Base-by-base conservation (phyloP, 2,888 invertebrate species). In the Amphipyra tragopoginis region DNA sequence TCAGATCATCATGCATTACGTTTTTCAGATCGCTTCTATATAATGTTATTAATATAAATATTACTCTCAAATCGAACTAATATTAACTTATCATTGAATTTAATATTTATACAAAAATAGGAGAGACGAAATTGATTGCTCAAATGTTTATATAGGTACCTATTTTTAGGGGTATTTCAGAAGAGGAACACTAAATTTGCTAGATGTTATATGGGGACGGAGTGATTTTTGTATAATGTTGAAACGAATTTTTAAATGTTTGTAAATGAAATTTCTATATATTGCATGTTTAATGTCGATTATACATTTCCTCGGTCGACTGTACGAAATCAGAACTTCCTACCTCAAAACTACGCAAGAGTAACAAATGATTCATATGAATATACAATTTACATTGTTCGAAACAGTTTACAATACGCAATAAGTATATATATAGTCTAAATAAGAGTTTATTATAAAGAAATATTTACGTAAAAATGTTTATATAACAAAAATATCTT, bases 41-140 rank as follows among this genome's bases (percentile, higher is more conserved):
- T 86, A 86, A 86, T 85, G 87, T 88, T 89, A 83, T 83, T 82
- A 83, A 80, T 80, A 83, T 81, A 81, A 86, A 86, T 85, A 79
- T 86, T 88, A 84, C 78, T 90, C 90, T 90, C 89, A 87, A 88
- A 87, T 89, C 84, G 87, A 90, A 88, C 83, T 90, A 88, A 88
- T 86, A 85, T 85, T 87, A 89, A 89, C 84, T 90, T 90, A 89
- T 91, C 88, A 90, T 89, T 90, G 92, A 92, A 91, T 90, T 92
- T 90, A 91, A 92, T 93, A 93, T 92, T 92, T 93, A 93, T 92
- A 93, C 91, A 92, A 89, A 87, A 91, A 90, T 92, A 89, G 91
- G 90, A 90, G 92, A 92, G 92, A 92, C 90, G 93, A 91, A 93
- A 93, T 92, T 87, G 92, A 93, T 94, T 94, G 94, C 94, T 94